Percentiles rank a stretch among this genome's conserved stretches.
These are phyloP conservation scores for Gracilinanus agilis DNA, from an alignment of 2,113 vertebrate genomes.

Conservation along the genomic window DNA sequence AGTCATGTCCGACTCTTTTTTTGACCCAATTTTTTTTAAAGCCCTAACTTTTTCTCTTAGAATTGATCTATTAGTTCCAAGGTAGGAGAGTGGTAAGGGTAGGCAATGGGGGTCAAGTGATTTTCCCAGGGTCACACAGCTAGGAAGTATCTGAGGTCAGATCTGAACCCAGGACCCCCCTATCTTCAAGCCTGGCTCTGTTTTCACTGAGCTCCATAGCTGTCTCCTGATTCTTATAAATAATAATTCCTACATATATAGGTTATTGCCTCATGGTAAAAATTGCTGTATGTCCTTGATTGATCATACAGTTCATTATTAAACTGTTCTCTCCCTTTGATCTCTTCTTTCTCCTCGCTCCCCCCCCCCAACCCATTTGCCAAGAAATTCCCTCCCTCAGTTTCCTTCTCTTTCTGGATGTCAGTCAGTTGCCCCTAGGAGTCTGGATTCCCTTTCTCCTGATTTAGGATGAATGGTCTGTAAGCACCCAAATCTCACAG, in stretches of 20 bases:
- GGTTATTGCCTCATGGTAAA: background rate
- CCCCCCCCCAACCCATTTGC: background rate
- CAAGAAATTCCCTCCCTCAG: background rate
- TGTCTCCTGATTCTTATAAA: background rate
- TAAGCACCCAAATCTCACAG: background rate
- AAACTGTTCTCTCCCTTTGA: background rate
- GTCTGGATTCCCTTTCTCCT: background rate
- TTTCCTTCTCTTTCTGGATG: background rate
- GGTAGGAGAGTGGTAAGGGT: too few relatives aligned
- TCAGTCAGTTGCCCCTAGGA: background rate
- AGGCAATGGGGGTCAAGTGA: too few relatives aligned
- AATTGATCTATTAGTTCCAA: too few relatives aligned
- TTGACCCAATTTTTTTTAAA: too few relatives aligned
- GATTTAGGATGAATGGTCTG: background rate
- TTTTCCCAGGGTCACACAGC: too few relatives aligned
- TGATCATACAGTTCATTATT: background rate
- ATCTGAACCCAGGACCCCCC: too few relatives aligned
- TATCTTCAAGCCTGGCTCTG: too few relatives aligned
- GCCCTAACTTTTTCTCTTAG: too few relatives aligned
- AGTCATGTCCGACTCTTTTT: too few relatives aligned
- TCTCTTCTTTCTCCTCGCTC: background rate
- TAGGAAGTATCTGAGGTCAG: too few relatives aligned
- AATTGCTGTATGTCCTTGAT: too few relatives aligned
- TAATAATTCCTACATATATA: background rate
- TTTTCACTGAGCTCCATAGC: too few relatives aligned